Conservation (phyloP, 2,888 invertebrate genomes). For the Germaria angustata region DNA sequence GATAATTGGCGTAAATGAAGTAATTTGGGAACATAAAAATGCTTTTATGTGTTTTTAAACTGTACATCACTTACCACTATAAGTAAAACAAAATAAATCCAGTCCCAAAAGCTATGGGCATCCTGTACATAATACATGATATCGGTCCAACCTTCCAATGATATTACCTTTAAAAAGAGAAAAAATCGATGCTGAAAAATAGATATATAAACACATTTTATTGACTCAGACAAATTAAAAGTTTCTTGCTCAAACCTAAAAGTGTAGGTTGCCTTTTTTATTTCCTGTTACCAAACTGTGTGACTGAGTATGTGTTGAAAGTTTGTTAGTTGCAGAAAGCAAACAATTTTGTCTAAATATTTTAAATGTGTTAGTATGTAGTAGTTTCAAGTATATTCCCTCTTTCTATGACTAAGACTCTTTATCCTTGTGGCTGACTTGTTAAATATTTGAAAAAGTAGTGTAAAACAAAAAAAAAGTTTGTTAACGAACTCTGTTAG, state of each 20-base stretch:
- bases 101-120: slow-evolving; percentile 99
- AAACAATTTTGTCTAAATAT: slow-evolving; percentile 41
- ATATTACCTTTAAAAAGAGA: slow-evolving; percentile 89
- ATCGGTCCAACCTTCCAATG: slow-evolving; percentile 99
- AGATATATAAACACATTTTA: not conserved
- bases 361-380: slow-evolving; percentile 19
- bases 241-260: slow-evolving; percentile 12
- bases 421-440: slow-evolving; percentile 4
- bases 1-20: not conserved
- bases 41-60: not conserved
- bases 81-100: slow-evolving; percentile 99
- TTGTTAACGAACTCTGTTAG: slow-evolving; percentile 44
- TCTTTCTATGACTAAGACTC: not conserved
- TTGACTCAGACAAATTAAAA: not conserved
- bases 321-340: slow-evolving; percentile 16
- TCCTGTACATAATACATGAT: slow-evolving; percentile 99
- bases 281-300: slow-evolving; percentile 7
- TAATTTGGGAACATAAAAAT: slow-evolving; percentile 7
- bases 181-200: not conserved
- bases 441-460: not conserved
- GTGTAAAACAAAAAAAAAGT: not conserved
- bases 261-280: slow-evolving; percentile 2
- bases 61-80: slow-evolving; percentile 93
- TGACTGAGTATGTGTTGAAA: not conserved
- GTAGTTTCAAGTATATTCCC: slow-evolving; percentile 3